Base-by-base conservation (phyloP, 2,797 vertebrate genomes). In the Bryconaethiops microstoma region DNA sequence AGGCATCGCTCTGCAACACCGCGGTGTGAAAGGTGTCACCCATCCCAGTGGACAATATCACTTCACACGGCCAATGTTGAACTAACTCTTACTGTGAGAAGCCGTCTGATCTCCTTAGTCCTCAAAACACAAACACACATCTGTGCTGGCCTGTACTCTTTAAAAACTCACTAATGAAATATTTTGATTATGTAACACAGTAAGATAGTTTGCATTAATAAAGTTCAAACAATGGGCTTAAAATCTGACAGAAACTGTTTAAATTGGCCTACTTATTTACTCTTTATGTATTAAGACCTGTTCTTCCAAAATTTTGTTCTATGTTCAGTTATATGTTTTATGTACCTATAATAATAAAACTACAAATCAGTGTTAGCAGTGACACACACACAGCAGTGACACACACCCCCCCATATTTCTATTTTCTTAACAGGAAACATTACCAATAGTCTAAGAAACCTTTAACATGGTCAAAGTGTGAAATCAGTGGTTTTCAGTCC, bases 31-130 rank as follows among this genome's bases (percentile, higher is more conserved):
- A 21, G 72, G 52, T 54, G 42, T 77, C 76, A 59, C 63, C 9
- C 76, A 77, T 74, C 73, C 71, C 59, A 72, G 48, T 19, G 17
- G 52, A 69, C 70, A 79, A 60, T 45, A 42, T 67, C 48, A 79
- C 70, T 68, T 73, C 69, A 77, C 69, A 40, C 5, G 40, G 40
- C 14, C 21, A 21, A 6, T 5, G 42, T 25, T 23, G n/a, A 67
- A 5, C 57, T 50, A 71, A 29, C 69, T 19, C 48, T 54, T 17
- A 54, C 48, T 54, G 68, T 13, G 23, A 23, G 8, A 4, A 21
- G 21, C 48, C 5, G 48, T 16, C 21, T 52, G 10, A 29, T 25
- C 29, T 19, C 9, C 35, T 6, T n/a, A n/a, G 69, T 48, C 9
- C 35, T 29, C 23, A 52, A 54, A 54, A 72, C 19, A 13, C 65